Evolutionary conservation across 2,113 vertebrate genomes (phyloP).

Genomic region (Myiozetetes cayanensis): DNA sequence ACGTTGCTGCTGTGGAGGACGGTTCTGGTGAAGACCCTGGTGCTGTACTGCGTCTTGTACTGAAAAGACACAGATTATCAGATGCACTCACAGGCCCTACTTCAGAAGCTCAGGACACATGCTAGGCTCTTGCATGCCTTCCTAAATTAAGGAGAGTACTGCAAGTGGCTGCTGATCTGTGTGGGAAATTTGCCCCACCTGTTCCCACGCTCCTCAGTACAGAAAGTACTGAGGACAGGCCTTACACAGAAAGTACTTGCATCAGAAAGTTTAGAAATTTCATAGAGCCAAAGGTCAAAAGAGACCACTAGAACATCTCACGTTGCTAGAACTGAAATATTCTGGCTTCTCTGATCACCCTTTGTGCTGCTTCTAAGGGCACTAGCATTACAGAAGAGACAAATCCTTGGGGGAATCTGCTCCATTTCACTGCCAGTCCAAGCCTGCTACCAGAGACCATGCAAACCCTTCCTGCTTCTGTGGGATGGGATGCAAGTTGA

Average conservation of each 20-base stretch:
- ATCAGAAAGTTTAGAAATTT: not conserved
- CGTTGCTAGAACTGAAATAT: not conserved
- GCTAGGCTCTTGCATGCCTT: not conserved
- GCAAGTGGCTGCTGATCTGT: not conserved
- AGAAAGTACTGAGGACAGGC: no score
- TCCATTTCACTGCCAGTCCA: not conserved
- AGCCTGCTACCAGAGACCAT: not conserved
- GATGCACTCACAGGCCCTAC: not conserved
- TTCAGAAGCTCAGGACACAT: not conserved
- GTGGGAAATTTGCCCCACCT: not conserved
- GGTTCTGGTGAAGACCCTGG: conserved; percentile 73
- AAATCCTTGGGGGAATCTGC: not conserved
- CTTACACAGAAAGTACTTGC: no score
- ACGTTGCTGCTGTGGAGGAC: conserved; percentile 61
- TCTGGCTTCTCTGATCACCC: not conserved
- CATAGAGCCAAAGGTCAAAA: not conserved
- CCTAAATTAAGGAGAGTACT: not conserved
- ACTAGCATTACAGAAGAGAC: not conserved
- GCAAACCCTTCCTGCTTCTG: not conserved
- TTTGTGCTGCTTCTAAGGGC: not conserved
- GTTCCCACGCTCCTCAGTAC: not conserved
- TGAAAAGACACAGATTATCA: conserved; percentile 69
- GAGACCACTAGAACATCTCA: not conserved
- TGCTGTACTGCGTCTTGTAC: conserved; percentile 92
- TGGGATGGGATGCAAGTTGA: not conserved